Base-by-base conservation (phyloP, 64 coral and sea anemone species). In the Orbicella faveolata region DNA sequence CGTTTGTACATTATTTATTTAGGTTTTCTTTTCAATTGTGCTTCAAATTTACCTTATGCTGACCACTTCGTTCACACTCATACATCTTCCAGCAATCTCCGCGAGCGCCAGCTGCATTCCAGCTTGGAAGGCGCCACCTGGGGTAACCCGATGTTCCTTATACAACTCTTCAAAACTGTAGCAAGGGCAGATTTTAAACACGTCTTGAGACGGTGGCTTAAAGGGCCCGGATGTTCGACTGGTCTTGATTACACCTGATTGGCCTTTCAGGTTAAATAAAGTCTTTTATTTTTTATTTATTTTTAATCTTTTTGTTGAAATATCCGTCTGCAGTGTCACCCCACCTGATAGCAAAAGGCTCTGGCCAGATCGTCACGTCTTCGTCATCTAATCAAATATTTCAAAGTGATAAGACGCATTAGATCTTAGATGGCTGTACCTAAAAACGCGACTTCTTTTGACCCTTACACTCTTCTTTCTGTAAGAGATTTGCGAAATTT, bases 51-150 rank as follows among this genome's bases (percentile, higher is more conserved):
- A 96, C 94, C 94, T 93, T 75, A 96, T 88, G 53, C 88, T 90
- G 26, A 93, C 81, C 59, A 96, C 85, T 61, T 96, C 94, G 59
- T 77, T 93, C 35, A 96, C 75, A 35, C 89, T 87, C 52, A 44
- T 87, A 4, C 75, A 86, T 52, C 55, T 41, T 18, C 52, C 81
- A 76, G 84, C 57, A 75, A 87, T 81, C 6, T 87, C 64, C 26
- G 85, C 81, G 36, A 96, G 82, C 21, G 94, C 88, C 26, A 96
- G 76, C 61, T 96, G 94, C 57, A 96, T 36, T 8, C 90, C 94
- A 48, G 94, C 83, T 10, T 96, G 87, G 84, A 96, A 96, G 65
- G 94, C 85, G 12, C 90, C 94, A 14, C 87, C 79, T 62, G 94
- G 94, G 63, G 90, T 93, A 48, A 93, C 90, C 44, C 65, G 2